Evolutionary conservation across 1,140 invertebrate species (phyloP), one percentile per base, ranked within the genome.

Genomic region (Chionoecetes opilio): DNA sequence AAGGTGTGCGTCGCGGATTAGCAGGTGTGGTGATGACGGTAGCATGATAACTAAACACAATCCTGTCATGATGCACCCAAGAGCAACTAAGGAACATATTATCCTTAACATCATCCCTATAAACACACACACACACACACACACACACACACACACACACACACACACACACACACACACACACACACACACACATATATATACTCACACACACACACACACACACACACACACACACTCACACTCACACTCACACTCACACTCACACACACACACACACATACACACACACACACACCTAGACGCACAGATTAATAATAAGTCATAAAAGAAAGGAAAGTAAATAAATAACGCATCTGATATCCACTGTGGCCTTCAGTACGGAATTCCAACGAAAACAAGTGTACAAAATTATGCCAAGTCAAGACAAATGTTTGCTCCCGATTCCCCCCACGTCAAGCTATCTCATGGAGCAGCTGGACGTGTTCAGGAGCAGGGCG

Each of bases 121-220:
- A 87, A 5, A 34, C n/a, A 5, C 85, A 34, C 85, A 6, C 2
- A 9, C 32, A 9, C 29, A 2, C 85, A 2, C 29, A 32, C 29
- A 87, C 85, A 34, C 37, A 87, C 29, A 87, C 32, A 87, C 85
- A 38, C 85, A 38, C 85, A 38, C 85, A 87, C 85, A 87, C n/a
- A 5, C 85, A 34, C 85, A 6, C 2, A 9, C 32, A 9, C 29
- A 2, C 85, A 2, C 29, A 32, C 29, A 87, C 85, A 34, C 37
- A 87, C 29, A 87, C 32, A 87, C 85, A 38, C 85, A 38, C 85
- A 38, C 85, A 87, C 85, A 87, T 32, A 87, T 32, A 87, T 32
- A 87, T 32, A 87, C 85, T 34, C 85, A 87, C 85, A 87, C 85
- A 34, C 32, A 32, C 32, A 35, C 14, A 31, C 29, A 34, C 85